Evolutionary conservation across 2,888 invertebrate genomes (phyloP).

Genomic region (Volucella inanis): DNA sequence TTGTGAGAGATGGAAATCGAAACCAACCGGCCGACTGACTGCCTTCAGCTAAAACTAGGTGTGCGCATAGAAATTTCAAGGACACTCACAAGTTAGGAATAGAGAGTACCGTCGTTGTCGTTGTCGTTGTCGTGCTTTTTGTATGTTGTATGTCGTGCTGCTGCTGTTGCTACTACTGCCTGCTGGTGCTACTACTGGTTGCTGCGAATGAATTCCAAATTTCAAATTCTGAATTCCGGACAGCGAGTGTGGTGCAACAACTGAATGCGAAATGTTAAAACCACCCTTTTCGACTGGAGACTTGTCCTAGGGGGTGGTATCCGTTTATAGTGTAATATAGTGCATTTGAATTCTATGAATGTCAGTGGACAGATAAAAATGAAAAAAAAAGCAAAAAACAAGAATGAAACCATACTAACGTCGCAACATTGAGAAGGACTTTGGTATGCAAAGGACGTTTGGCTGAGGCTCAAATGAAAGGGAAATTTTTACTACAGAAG

Average conservation of each 20-base stretch:
- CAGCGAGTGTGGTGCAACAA: slow-evolving; percentile 72
- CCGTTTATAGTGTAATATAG: slow-evolving; percentile 2
- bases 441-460: slow-evolving; percentile 81
- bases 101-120: no score
- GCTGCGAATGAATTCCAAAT: slow-evolving; percentile 67
- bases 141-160: slow-evolving; percentile 33
- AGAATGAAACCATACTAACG: slow-evolving; percentile 27
- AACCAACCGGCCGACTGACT: slow-evolving; percentile 1
- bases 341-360: slow-evolving; percentile 71
- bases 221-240: slow-evolving; percentile 72
- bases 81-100: slow-evolving; percentile 55
- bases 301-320: slow-evolving; percentile 32
- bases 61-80: slow-evolving; percentile 63
- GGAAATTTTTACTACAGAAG: slow-evolving; percentile 66
- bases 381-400: background rate
- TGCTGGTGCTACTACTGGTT: slow-evolving; percentile 17
- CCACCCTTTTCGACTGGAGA: slow-evolving; percentile 50
- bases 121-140: background rate
- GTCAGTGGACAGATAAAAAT: slow-evolving; percentile 60
- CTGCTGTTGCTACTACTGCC: background rate
- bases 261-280: slow-evolving; percentile 75
- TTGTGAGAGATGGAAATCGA: slow-evolving; percentile 18
- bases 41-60: slow-evolving; percentile 42
- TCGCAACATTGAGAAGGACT: slow-evolving; percentile 62
- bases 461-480: slow-evolving; percentile 73